These are phyloP conservation scores for Trisateles emortualis DNA, from an alignment of 2,888 invertebrate genomes.

Conservation along the genomic window DNA sequence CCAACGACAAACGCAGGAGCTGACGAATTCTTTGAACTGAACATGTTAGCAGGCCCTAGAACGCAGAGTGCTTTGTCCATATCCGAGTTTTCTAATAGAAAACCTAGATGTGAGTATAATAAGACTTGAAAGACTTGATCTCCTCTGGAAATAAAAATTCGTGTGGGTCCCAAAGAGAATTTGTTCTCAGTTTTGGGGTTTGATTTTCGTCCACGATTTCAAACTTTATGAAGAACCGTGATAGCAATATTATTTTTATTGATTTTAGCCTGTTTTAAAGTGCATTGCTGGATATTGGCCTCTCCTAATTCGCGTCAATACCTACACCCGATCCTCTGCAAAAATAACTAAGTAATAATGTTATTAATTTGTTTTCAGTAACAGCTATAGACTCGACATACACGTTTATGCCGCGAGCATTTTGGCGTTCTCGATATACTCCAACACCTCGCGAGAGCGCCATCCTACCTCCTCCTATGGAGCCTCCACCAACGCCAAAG, in stretches of 20 bases:
- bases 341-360: no score
- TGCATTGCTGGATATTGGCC: no score
- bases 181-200: no score
- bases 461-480: conserved; percentile 56
- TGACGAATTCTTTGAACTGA: conserved; percentile 77
- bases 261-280: no score
- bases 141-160: no score
- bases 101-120: conserved; percentile 61
- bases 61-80: conserved; percentile 68
- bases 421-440: conserved; percentile 57
- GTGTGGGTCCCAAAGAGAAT: no score
- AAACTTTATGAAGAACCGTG: no score
- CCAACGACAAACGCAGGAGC: conserved; percentile 58
- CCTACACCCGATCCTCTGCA: no score
- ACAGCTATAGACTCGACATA: conserved; percentile 73
- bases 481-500: conserved; percentile 61
- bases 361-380: conserved; percentile 60
- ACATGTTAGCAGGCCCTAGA: conserved; percentile 72
- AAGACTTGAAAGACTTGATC: not conserved
- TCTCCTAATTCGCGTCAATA: no score
- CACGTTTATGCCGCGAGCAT: conserved; percentile 70
- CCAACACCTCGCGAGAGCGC: conserved; percentile 53
- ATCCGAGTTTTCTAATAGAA: conserved; percentile 61
- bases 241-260: no score
- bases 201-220: no score